These are phyloP conservation scores for Corythornis leucogaster DNA, from an alignment of 2,797 vertebrate species.

Conservation along the genomic window DNA sequence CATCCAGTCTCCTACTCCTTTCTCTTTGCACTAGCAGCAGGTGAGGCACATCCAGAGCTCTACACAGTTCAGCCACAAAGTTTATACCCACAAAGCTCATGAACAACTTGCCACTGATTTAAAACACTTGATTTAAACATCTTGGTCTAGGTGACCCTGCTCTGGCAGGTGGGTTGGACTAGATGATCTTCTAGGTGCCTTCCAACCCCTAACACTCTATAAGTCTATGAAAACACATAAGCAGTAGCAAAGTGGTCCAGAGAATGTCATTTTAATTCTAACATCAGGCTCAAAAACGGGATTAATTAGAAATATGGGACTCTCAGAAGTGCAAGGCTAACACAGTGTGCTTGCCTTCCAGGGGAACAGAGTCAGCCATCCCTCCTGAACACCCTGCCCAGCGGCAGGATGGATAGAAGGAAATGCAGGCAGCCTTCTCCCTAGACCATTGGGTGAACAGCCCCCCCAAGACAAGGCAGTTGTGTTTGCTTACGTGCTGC, in stretches of 20 bases:
- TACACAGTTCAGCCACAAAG: not conserved
- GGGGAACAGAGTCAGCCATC: not conserved
- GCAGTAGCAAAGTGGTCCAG: not conserved
- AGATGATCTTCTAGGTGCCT: too few relatives aligned
- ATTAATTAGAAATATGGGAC: not conserved
- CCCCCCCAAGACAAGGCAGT: not conserved
- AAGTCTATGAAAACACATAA: not conserved
- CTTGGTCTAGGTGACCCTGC: too few relatives aligned
- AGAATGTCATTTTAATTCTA: not conserved
- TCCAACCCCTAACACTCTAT: too few relatives aligned
- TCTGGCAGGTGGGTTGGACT: too few relatives aligned
- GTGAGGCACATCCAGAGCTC: not conserved
- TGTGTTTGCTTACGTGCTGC: constrained; percentile 89
- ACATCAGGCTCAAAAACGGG: not conserved
- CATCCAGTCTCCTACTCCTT: not conserved
- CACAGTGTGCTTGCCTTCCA: not conserved
- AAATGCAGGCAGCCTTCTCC: not conserved
- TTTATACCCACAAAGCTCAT: not conserved
- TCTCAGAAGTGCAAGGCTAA: not conserved
- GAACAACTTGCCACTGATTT: not conserved
- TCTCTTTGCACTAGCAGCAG: not conserved
- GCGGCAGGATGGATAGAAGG: not conserved
- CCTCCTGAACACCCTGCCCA: not conserved
- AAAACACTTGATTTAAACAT: not conserved
- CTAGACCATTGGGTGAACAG: not conserved